Percentiles rank a stretch among this genome's conserved stretches.
Conservation (phyloP, 2,888 invertebrate species). For the Ceraclea dissimilis region DNA sequence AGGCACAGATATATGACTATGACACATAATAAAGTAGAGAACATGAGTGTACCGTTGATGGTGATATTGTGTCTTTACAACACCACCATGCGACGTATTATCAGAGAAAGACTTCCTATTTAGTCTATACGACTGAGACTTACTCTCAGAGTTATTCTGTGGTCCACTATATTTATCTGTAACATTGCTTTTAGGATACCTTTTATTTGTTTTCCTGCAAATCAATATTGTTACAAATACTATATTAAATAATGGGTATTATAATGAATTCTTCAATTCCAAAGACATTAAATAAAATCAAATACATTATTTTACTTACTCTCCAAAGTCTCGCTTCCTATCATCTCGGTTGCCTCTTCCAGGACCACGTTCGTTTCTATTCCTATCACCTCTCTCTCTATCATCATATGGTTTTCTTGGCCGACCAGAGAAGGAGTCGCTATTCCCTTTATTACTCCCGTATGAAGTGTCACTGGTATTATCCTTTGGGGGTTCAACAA, state of each 20-base stretch:
- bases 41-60: slow-evolving; percentile 20
- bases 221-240: background rate
- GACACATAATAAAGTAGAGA: background rate
- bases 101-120: slow-evolving; percentile 5
- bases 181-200: background rate
- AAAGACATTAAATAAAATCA: no score
- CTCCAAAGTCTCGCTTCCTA: background rate
- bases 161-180: slow-evolving; percentile 4
- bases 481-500: background rate
- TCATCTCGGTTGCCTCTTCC: background rate
- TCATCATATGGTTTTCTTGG: background rate
- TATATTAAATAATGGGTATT: no score
- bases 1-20: no score
- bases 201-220: slow-evolving; percentile 1
- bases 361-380: background rate
- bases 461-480: background rate
- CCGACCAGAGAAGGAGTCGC: background rate
- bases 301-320: no score
- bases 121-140: slow-evolving; percentile 5
- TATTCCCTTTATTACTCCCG: background rate
- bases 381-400: background rate
- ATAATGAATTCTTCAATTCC: no score
- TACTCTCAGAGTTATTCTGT: slow-evolving; percentile 1
- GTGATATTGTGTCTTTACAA: slow-evolving; percentile 14
- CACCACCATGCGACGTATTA: slow-evolving; percentile 9